Base-by-base conservation (phyloP, 2,888 invertebrate species). In the Cheilosia grossa region DNA sequence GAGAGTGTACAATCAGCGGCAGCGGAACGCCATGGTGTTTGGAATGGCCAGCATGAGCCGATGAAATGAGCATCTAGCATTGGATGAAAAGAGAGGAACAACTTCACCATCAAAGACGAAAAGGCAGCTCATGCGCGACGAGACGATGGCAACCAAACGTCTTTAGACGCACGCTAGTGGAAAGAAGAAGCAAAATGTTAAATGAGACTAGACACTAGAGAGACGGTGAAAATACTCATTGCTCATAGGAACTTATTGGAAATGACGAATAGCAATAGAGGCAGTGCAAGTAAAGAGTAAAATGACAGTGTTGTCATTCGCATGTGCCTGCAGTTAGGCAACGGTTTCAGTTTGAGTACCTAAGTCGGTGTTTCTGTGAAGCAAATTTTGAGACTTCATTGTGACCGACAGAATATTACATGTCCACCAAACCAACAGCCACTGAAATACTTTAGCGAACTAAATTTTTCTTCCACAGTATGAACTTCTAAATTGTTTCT, bases 1-100 rank as follows among this genome's bases (percentile, higher is more conserved):
- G 58, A 64, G 64, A 51, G 70, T 64, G 58, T 72, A 72, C 70
- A 79, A 79, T 72, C 78, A 64, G 70, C 70, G 58, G 64, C 56
- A 58, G 44, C 30, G 72, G 58, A 64, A 82, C 30, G 21, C 33
- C 75, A 64, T 59, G 66, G 51, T 47, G 6, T 3, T 37, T 58
- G 73, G 44, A 78, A 73, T 67, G 19, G 44, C 19, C 66, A 70
- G 42, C 33, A 27, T 47, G 49, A 63, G 66, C 15, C 10, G 40
- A 66, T 21, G 17, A 53, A 53, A 53, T 37, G 24, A 53, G 56
- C 56, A 42, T 30, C 44, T 44, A 3, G 21, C 33, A 21, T 56
- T 30, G 37, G 59, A 27, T n/a, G 33, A 33, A 54, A 69, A 15
- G 19, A 61, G 27, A 61, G 47, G 17, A 2, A 4, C 21, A 21